Evolutionary conservation across 2,888 invertebrate species (phyloP).

Genomic region (Agonopterix alstromeriana): DNA sequence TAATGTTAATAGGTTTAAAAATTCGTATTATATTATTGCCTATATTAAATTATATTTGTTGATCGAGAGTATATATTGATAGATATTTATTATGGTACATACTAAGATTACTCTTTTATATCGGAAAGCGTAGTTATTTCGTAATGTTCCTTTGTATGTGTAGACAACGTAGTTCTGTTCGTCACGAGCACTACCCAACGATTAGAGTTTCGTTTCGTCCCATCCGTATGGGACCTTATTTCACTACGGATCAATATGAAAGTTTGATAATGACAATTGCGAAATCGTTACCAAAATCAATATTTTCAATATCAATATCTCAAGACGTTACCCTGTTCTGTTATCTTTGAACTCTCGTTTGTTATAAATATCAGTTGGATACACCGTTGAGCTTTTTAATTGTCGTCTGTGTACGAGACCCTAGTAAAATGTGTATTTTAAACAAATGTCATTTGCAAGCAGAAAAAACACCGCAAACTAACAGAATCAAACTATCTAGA

Average conservation of each 20-base stretch:
- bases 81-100: conserved; percentile 62
- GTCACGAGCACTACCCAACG: conserved; percentile 14
- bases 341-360: conserved; percentile 10
- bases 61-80: conserved; percentile 67
- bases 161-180: conserved; percentile 28
- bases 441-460: conserved; percentile 43
- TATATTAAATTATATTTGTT: conserved; percentile 68
- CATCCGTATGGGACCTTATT: background rate
- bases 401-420: conserved; percentile 41
- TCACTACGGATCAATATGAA: conserved; percentile 1
- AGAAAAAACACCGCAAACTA: conserved; percentile 44
- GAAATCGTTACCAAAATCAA: conserved; percentile 16
- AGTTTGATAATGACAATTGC: conserved; percentile 1
- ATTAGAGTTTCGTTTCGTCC: background rate
- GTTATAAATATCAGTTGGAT: conserved; percentile 15
- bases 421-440: conserved; percentile 54
- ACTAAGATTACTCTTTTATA: conserved; percentile 52
- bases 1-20: conserved; percentile 57
- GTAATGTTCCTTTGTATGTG: conserved; percentile 37
- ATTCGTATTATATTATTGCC: conserved; percentile 59
- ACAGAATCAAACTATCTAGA: background rate
- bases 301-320: conserved; percentile 4
- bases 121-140: conserved; percentile 40
- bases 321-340: conserved; percentile 9
- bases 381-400: conserved; percentile 31